A percentile compares a stretch with the other conserved stretches of the same genome.
Conservation (phyloP, 2,888 invertebrate genomes). For the Leptothorax acervorum region DNA sequence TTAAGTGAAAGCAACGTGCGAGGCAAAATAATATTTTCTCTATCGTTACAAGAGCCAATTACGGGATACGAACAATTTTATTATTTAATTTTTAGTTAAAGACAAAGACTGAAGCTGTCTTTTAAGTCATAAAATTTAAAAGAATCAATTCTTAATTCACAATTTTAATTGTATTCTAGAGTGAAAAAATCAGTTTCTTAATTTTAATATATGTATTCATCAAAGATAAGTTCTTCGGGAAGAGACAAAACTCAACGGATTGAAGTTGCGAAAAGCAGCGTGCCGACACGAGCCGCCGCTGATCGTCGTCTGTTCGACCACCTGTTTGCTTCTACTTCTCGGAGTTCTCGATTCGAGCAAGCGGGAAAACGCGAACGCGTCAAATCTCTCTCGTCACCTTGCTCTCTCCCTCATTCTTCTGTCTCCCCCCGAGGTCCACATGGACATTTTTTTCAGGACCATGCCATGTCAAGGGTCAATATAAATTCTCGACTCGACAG, state of each 20-base stretch:
- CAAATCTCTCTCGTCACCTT: background rate
- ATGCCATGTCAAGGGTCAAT: background rate
- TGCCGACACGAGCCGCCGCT: background rate
- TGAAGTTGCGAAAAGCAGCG: background rate
- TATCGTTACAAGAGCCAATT: background rate
- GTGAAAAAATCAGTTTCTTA: background rate
- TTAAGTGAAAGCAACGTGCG: constrained; percentile 32
- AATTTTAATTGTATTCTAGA: too few relatives aligned
- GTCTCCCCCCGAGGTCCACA: background rate
- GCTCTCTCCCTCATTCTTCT: background rate
- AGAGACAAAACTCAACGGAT: background rate
- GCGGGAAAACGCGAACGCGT: constrained; percentile 13
- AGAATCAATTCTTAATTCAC: background rate
- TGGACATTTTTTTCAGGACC: background rate
- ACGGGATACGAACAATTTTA: background rate
- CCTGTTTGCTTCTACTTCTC: constrained; percentile 48
- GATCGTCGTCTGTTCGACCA: constrained; percentile 43
- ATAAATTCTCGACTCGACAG: background rate
- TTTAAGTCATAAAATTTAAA: background rate
- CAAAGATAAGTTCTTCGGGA: background rate
- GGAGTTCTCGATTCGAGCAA: constrained; percentile 6
- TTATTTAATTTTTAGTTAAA: background rate
- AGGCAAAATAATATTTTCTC: constrained; percentile 1
- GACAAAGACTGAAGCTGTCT: too few relatives aligned
- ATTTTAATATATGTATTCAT: background rate